These are phyloP conservation scores for Drosophila suboccidentalis DNA, from an alignment of 2,888 invertebrate genomes.

Conservation along the genomic window DNA sequence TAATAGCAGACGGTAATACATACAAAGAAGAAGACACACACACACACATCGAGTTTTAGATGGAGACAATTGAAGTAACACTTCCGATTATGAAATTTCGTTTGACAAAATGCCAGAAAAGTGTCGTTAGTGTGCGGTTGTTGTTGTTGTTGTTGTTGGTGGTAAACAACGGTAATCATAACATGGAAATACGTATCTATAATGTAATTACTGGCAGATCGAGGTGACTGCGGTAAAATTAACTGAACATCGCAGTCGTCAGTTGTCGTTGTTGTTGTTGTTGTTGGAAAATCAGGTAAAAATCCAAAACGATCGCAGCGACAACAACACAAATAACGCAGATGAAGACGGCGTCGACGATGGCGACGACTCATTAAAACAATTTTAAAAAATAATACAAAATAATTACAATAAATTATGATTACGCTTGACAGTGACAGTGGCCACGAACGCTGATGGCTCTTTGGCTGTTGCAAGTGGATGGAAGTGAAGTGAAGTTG, in stretches of 20 bases:
- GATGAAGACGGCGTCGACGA: conserved; percentile 29
- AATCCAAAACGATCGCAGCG: conserved; percentile 65
- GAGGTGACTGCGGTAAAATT: conserved; percentile 71
- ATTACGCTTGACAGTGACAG: conserved; percentile 82
- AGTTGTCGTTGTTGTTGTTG: conserved; percentile 35
- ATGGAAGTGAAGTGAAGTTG: conserved; percentile 60
- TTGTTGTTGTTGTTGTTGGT: conserved; percentile 29
- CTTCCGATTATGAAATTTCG: conserved; percentile 77
- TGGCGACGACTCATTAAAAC: conserved; percentile 77
- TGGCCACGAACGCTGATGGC: conserved; percentile 68
- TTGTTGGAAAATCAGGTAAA: conserved; percentile 59
- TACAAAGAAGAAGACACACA: conserved; percentile 18
- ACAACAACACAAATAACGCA: conserved; percentile 28
- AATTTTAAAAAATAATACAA: conserved; percentile 83
- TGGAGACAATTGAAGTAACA: conserved; percentile 53
- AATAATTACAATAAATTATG: conserved; percentile 83
- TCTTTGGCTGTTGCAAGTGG: conserved; percentile 46
- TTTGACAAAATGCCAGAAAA: conserved; percentile 71
- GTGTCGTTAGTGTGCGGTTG: conserved; percentile 42
- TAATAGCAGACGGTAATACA: conserved; percentile 52
- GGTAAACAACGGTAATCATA: conserved; percentile 69
- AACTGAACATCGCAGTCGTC: conserved; percentile 59
- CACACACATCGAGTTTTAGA: background rate
- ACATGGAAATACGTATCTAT: conserved; percentile 75
- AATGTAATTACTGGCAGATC: conserved; percentile 76